A percentile compares a stretch with the other conserved stretches of the same genome.
phyloP scores from a whole-genome alignment of 1,140 invertebrate genomes.

The Bombus haemorrhoidalis region DNA sequence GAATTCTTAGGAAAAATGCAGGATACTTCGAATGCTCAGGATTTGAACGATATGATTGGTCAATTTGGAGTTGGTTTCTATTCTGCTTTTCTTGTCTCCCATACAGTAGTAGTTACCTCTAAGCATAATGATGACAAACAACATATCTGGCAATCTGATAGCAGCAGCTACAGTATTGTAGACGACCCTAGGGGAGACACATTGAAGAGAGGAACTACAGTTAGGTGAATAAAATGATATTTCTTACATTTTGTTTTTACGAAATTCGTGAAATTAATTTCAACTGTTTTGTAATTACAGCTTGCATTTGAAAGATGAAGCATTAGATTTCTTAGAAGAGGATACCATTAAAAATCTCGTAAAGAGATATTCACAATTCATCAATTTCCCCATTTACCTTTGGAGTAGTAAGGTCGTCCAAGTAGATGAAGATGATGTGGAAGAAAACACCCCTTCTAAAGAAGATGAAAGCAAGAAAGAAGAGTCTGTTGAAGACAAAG shows the following conservation, averaged over 20 bases:
- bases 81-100: conserved; percentile 97
- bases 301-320: conserved; percentile 98
- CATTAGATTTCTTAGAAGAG: conserved; percentile 96
- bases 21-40: conserved; percentile 85
- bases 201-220: conserved; percentile 92
- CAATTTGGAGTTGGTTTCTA: conserved; percentile 99
- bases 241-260: not conserved
- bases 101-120: conserved; percentile 95
- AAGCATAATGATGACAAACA: conserved; percentile 98
- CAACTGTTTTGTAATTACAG: conserved; percentile 79
- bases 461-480: conserved; percentile 82
- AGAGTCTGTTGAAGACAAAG: conserved; percentile 85
- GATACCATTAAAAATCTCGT: conserved; percentile 95
- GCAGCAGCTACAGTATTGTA: conserved; percentile 92
- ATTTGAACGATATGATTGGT: conserved; percentile 94
- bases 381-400: conserved; percentile 99
- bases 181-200: conserved; percentile 97
- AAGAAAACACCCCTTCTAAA: conserved; percentile 82
- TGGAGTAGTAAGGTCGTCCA: conserved; percentile 97
- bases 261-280: not conserved
- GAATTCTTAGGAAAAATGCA: conserved; percentile 98
- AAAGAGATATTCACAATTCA: conserved; percentile 99
- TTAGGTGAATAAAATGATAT: conserved; percentile 65
- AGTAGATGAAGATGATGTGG: conserved; percentile 89
- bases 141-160: conserved; percentile 99